Conservation (phyloP, 1,140 invertebrate species). For the Phymorhynchus buccinoides region DNA sequence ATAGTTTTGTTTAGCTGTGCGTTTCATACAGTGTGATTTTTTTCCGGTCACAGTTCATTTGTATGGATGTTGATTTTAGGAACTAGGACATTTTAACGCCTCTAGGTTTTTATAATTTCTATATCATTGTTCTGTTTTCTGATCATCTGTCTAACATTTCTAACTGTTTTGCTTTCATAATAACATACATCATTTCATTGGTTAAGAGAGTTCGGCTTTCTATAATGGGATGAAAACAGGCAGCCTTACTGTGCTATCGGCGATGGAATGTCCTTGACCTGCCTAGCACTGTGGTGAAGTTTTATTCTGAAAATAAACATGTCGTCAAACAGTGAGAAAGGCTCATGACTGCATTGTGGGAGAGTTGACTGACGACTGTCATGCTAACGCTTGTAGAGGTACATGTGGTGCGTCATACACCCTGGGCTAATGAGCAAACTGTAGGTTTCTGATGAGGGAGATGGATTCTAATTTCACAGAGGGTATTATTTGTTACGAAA, state of each 20-base stretch:
- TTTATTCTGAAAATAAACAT: neutral
- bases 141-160: neutral
- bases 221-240: neutral
- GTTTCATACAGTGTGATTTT: no score
- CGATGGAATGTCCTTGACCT: neutral
- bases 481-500: no score
- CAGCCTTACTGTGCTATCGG: slow-evolving; percentile 6
- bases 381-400: no score
- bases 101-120: neutral
- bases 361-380: no score
- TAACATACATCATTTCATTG: neutral
- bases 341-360: no score
- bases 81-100: neutral
- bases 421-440: no score
- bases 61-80: neutral
- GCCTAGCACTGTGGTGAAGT: neutral
- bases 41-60: neutral
- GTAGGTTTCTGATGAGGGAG: no score
- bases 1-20: neutral
- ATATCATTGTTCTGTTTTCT: no score
- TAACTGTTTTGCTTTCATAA: neutral
- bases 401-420: no score
- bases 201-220: neutral
- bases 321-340: no score
- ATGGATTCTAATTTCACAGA: no score